Evolutionary conservation across 2,888 invertebrate species (phyloP).

Genomic region (Tetrapedia diversipes): DNA sequence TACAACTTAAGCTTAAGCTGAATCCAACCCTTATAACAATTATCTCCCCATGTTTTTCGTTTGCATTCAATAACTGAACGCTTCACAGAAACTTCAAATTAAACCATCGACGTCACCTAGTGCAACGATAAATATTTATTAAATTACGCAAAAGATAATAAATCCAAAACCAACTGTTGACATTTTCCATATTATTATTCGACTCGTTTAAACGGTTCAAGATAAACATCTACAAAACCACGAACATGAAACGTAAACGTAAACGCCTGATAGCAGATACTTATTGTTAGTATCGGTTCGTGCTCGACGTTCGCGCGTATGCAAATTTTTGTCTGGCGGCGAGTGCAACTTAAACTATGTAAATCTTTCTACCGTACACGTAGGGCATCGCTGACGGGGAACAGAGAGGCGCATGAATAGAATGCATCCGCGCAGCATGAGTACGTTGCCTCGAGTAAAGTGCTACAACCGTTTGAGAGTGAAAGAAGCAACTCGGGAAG

Average conservation of each 20-base stretch:
- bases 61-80: too few relatives aligned
- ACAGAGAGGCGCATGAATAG: conserved; percentile 47
- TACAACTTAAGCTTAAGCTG: too few relatives aligned
- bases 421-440: conserved; percentile 47
- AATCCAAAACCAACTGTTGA: too few relatives aligned
- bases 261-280: too few relatives aligned
- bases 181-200: too few relatives aligned
- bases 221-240: neutral
- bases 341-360: conserved; percentile 37
- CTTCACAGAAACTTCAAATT: too few relatives aligned
- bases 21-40: too few relatives aligned
- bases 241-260: neutral
- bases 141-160: too few relatives aligned
- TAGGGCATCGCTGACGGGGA: conserved; percentile 45
- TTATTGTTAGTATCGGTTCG: neutral
- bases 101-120: too few relatives aligned
- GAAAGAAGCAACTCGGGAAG: conserved; percentile 60
- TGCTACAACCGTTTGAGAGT: conserved; percentile 47
- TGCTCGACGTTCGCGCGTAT: neutral
- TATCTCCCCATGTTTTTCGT: too few relatives aligned
- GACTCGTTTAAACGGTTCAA: too few relatives aligned
- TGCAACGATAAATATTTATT: too few relatives aligned
- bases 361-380: conserved; percentile 33
- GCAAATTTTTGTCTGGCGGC: conserved; percentile 23
- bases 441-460: conserved; percentile 59